phyloP scores from a whole-genome alignment of 2,888 invertebrate genomes.

The Lithophane ornitopus region DNA sequence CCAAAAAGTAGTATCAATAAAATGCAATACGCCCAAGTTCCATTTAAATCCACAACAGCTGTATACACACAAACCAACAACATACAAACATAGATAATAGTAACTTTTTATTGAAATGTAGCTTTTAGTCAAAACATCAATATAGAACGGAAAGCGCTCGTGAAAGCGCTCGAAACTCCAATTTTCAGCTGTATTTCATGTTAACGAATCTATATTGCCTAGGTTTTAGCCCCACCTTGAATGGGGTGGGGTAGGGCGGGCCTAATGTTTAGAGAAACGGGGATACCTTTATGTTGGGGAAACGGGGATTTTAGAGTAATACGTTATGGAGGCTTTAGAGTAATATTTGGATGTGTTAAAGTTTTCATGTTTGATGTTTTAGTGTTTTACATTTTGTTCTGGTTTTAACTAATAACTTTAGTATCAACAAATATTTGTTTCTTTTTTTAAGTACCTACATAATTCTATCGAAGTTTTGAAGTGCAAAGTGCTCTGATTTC shows the following conservation, averaged over 20 bases:
- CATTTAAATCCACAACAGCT: neutral
- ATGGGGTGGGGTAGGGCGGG: constrained; percentile 13
- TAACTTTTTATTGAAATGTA: constrained; percentile 25
- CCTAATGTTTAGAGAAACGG: constrained; percentile 26
- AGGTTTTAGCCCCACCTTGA: constrained; percentile 37
- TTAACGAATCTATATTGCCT: constrained; percentile 58
- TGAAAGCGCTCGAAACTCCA: constrained; percentile 45
- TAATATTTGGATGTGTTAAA: constrained; percentile 6
- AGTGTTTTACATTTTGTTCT: neutral
- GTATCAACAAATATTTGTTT: neutral
- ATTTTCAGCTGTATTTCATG: constrained; percentile 55
- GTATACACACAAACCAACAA: neutral
- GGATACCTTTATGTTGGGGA: constrained; percentile 17
- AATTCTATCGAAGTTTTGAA: neutral
- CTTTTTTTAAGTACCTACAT: neutral
- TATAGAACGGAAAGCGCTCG: constrained; percentile 19
- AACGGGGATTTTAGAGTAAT: constrained; percentile 15
- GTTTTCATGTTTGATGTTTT: constrained; percentile 8
- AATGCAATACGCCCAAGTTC: constrained; percentile 16
- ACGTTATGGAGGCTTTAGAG: neutral
- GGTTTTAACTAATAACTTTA: neutral
- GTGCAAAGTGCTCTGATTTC: neutral
- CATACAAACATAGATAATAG: constrained; percentile 1
- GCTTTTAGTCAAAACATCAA: constrained; percentile 40
- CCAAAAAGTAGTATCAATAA: neutral